Evolutionary conservation across 2,888 invertebrate species (phyloP), one percentile per base, ranked within the genome.

Genomic region (Rhabditophanes sp.): DNA sequence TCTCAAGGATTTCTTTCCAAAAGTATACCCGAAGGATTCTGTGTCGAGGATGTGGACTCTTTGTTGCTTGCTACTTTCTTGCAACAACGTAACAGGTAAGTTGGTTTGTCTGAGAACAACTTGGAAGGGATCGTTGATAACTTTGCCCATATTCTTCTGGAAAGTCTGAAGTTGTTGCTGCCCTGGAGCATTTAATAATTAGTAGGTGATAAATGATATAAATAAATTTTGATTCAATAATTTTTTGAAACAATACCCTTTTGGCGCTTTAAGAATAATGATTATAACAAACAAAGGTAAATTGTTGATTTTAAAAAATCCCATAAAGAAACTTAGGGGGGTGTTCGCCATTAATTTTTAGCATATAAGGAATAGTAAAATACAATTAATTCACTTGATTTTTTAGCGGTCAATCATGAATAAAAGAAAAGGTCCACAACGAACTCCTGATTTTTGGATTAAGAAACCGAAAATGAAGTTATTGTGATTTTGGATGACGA

Each of bases 91-190:
- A 16, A 93, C 78, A 0, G 96, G 96, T 38, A 96, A 71, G 57
- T 80, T 81, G 0, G 96, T 85, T 12, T 88, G 84, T 67, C 79
- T 82, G 84, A 99, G 85, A 5, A 99, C 76, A 12, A 99, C 82
- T 71, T 90, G 82, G 66, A 90, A 99, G 0, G 96, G 93, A 69
- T 93, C 87, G 63, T 79, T 84, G 33, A 85, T 74, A 19, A 81
- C 90, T 56, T 82, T 81, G 12, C 85, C 87, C 65, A 99, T 76
- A 69, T 90, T 90, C 25, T 81, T 81, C 71, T 96, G 73, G 57
- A 75, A 75, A 35, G 66, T 70, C 61, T 75, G 75, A 25, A 74
- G 63, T 25, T 73, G 71, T 40, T 66, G 65, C 69, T 96, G 93
- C 0, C 85, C 80, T 44, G 88, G 75, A 0, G 93, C 88, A 66